Percentiles rank a stretch among this genome's conserved stretches.
Conservation (phyloP, 2,113 vertebrate genomes). For the Cranoglanis bouderius region DNA sequence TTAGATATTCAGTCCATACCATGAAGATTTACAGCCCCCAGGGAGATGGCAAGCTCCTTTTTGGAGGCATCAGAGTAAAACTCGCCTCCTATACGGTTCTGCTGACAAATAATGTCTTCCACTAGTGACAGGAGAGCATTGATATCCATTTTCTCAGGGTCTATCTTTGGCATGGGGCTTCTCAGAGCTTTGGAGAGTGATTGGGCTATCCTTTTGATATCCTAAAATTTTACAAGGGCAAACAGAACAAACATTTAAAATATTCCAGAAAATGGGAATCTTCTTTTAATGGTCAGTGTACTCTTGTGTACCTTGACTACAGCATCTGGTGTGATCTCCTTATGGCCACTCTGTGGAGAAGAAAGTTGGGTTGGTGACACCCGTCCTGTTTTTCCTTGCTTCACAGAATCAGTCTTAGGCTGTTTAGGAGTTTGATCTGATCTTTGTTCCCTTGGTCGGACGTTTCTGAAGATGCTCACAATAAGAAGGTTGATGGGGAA, state of each 20-base stretch:
- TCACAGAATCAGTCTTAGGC: constrained; percentile 60
- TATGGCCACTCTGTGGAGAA: constrained; percentile 62
- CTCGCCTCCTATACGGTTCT: constrained; percentile 70
- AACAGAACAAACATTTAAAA: neutral
- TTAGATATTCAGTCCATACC: constrained; percentile 66
- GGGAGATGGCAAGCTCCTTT: constrained; percentile 71
- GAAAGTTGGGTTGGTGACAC: constrained; percentile 66
- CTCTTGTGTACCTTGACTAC: constrained; percentile 79
- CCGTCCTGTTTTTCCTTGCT: constrained; percentile 68
- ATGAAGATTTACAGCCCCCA: constrained; percentile 73
- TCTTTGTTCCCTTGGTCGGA: constrained; percentile 63
- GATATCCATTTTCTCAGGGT: constrained; percentile 77
- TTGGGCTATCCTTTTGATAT: constrained; percentile 82
- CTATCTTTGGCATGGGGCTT: constrained; percentile 68
- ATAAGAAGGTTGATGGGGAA: constrained; percentile 96
- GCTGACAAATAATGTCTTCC: constrained; percentile 82
- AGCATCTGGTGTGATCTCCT: constrained; percentile 80
- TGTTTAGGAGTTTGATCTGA: constrained; percentile 55
- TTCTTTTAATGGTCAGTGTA: neutral
- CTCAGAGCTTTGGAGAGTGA: constrained; percentile 84
- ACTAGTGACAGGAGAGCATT: constrained; percentile 83
- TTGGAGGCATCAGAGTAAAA: constrained; percentile 74
- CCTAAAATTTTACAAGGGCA: constrained; percentile 66
- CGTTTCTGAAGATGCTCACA: constrained; percentile 91
- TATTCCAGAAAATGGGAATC: neutral